A percentile compares a stretch with the other conserved stretches of the same genome.
Evolutionary conservation across 35 echinoderm and acorn worm species (phyloP).

Genomic region (Eucidaris tribuloides): DNA sequence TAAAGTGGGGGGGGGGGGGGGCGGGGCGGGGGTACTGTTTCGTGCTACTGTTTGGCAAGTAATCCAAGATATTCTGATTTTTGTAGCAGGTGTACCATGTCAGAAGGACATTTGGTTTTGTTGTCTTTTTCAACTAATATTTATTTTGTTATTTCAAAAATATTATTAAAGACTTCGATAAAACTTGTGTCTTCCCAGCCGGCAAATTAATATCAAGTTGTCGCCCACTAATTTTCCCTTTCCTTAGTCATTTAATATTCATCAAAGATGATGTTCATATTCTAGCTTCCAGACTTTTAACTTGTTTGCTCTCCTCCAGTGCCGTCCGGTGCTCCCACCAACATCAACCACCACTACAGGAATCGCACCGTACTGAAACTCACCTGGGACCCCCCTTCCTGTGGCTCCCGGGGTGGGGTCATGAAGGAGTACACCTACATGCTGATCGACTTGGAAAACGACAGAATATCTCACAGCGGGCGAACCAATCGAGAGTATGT

Average conservation of each 20-base stretch:
- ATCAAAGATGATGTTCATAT: background rate
- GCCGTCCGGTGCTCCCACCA: conserved; percentile 34
- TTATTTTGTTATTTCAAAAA: background rate
- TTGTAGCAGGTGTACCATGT: no score
- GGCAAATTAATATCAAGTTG: background rate
- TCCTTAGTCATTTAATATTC: background rate
- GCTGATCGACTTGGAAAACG: conserved; percentile 65
- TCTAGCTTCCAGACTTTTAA: background rate
- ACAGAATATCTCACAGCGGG: conserved; percentile 47
- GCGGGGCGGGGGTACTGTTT: no score
- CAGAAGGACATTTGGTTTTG: no score
- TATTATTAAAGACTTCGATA: background rate
- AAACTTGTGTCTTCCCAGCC: background rate
- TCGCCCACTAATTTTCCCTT: background rate
- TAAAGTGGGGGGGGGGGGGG: no score
- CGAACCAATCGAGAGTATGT: conserved; percentile 29
- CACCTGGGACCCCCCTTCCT: conserved; percentile 56
- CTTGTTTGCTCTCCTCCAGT: conserved; percentile 24
- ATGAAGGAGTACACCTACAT: conserved; percentile 70
- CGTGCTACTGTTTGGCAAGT: no score
- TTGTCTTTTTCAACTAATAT: background rate
- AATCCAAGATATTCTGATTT: no score
- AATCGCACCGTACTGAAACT: conserved; percentile 21
- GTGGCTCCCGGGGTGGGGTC: conserved; percentile 42
- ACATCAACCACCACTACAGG: conserved; percentile 24